phyloP scores from a whole-genome alignment of 2,888 invertebrate species.

The Muschampia plurimacula region DNA sequence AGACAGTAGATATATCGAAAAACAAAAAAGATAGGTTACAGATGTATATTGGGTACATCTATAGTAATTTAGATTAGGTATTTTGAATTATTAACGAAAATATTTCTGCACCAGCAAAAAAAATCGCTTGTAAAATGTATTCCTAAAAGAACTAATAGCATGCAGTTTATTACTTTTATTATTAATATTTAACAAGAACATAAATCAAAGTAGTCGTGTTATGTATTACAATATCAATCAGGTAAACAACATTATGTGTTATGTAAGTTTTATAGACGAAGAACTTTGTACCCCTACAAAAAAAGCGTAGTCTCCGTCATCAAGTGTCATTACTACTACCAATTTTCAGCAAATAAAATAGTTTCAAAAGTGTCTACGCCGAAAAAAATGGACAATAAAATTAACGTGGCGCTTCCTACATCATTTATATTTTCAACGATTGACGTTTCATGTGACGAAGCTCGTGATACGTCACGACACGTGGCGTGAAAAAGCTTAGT shows the following conservation, averaged over 20 bases:
- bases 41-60: too few species aligned
- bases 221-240: background rate
- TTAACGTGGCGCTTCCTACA: conserved; percentile 56
- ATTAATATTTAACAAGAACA: background rate
- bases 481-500: conserved; percentile 66
- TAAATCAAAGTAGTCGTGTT: background rate
- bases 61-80: too few species aligned
- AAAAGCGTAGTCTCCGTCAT: background rate
- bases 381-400: conserved; percentile 58
- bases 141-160: too few species aligned
- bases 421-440: conserved; percentile 54
- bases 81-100: too few species aligned
- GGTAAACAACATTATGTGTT: background rate
- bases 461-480: conserved; percentile 47
- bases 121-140: too few species aligned
- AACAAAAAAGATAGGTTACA: too few species aligned
- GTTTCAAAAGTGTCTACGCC: conserved; percentile 41
- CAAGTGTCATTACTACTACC: background rate
- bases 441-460: conserved; percentile 56
- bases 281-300: background rate
- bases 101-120: too few species aligned
- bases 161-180: background rate
- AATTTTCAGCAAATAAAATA: conserved; percentile 7
- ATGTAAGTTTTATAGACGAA: background rate
- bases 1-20: background rate